Base-by-base conservation (phyloP, 2,113 vertebrate genomes). In the Grammomys surdaster region DNA sequence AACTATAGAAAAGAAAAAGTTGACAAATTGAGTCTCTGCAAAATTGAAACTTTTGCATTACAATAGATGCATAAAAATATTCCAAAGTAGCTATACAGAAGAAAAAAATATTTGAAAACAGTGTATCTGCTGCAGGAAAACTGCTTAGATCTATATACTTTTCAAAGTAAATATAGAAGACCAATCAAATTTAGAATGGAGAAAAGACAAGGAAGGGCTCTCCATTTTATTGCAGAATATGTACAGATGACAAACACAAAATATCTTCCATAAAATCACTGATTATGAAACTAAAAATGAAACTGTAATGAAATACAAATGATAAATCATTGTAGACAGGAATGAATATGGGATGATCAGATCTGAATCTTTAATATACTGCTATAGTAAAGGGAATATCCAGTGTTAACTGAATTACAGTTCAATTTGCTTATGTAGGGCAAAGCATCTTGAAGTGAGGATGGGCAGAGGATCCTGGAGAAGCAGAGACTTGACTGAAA, bases 231-330 rank as follows among this genome's bases (percentile, higher is more conserved):
- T 89, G 88, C 93, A 89, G 67, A 95, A 70, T 67, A 43, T 63
- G 90, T 90, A 73, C 67, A 96, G 51, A 90, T 86, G 65, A 81
- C 20, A 90, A 95, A 24, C 7, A 70, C 24, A 95, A 80, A 80
- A 96, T 76, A 54, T 80, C 43, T 90, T 88, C 65, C 92, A 70
- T 85, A 82, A 95, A 95, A 90, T 90, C 86, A 90, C 26, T 17
- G n/a, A 95, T 72, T 94, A 92, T 58, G 70, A 96, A 93, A 90
- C 58, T 12, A 54, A 90, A 88, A 96, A 73, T 82, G 58, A 97
- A 95, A 54, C 10, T 24, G 95, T 31, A 81, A 43, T 88, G 51
- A 86, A 73, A 69, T 78, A 36, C 77, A 77, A 88, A 82, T 67
- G 70, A 81, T 56, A 75, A 91, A 60, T 24, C 46, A 67, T 26